phyloP scores from a whole-genome alignment of 2,113 vertebrate species.

The Stegastes partitus region DNA sequence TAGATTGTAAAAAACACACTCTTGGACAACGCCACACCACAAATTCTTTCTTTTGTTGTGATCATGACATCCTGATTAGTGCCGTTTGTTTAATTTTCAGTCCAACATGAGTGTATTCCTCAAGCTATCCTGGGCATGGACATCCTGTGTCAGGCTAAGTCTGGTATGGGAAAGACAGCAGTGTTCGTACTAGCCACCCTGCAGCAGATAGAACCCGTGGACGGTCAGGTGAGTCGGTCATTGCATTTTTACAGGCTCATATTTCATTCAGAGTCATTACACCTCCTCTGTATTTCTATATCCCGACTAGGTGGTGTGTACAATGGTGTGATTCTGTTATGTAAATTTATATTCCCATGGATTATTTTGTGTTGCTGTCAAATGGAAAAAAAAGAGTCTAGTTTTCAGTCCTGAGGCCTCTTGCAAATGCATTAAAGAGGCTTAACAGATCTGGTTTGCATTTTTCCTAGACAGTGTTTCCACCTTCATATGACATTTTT shows the following conservation, averaged over 20 bases:
- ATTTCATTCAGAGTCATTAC: not conserved
- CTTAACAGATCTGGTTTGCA: too few relatives aligned
- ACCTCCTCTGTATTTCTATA: not conserved
- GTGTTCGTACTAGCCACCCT: conserved; percentile 92
- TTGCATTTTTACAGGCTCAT: not conserved
- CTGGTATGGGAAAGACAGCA: conserved; percentile 92
- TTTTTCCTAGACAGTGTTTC: too few relatives aligned
- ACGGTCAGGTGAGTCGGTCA: conserved; percentile 86
- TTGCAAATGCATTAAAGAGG: too few relatives aligned
- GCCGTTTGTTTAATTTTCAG: conserved; percentile 66
- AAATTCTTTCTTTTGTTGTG: too few relatives aligned
- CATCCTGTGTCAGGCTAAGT: conserved; percentile 92
- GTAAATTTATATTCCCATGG: too few relatives aligned
- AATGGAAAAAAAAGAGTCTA: too few relatives aligned
- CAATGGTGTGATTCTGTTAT: too few relatives aligned
- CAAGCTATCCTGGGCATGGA: conserved; percentile 93
- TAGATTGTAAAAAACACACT: not conserved
- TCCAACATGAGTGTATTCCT: conserved; percentile 93
- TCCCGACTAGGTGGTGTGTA: not conserved
- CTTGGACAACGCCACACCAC: too few relatives aligned
- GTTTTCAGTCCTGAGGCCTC: too few relatives aligned
- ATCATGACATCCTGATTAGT: not conserved
- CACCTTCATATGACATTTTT: too few relatives aligned
- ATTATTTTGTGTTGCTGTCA: too few relatives aligned
- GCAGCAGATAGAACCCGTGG: conserved; percentile 90